Evolutionary conservation across 2,888 invertebrate species (phyloP).

Genomic region (Tanypteryx hageni): DNA sequence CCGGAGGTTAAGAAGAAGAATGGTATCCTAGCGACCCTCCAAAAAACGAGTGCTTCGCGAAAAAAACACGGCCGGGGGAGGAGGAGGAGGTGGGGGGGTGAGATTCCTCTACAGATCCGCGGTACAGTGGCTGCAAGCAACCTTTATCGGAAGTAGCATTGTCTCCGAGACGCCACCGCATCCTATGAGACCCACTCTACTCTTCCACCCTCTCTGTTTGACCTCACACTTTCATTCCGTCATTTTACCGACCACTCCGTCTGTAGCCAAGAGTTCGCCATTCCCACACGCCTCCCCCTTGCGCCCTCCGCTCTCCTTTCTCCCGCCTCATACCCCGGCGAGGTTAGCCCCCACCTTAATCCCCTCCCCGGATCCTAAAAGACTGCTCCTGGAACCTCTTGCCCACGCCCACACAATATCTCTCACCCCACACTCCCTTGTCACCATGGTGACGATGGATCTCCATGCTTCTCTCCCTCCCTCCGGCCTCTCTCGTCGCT

Average conservation of each 20-base stretch:
- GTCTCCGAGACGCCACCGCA: background rate
- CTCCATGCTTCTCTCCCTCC: conserved; percentile 31
- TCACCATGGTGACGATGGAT: conserved; percentile 63
- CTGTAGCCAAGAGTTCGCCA: conserved; percentile 29
- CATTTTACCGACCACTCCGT: conserved; percentile 31
- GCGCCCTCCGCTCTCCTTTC: conserved; percentile 57
- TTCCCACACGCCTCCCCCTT: conserved; percentile 61
- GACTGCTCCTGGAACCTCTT: conserved; percentile 51
- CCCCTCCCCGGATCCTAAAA: conserved; percentile 31
- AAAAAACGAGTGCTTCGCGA: background rate
- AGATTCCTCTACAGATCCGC: background rate
- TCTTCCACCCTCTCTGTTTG: background rate
- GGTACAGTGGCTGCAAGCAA: conserved; percentile 17
- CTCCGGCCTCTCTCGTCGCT: conserved; percentile 37
- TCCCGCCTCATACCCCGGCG: background rate
- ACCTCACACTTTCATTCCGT: conserved; percentile 47
- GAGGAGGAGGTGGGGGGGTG: background rate
- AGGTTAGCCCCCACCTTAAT: background rate
- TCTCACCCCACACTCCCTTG: background rate
- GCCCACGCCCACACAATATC: conserved; percentile 53
- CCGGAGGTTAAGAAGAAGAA: conserved; percentile 17
- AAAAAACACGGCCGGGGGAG: background rate
- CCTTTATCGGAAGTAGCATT: conserved; percentile 32
- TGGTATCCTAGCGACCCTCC: background rate
- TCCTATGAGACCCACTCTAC: background rate